Base-by-base conservation (phyloP, 2,888 invertebrate genomes). In the Caenorhabditis afra region DNA sequence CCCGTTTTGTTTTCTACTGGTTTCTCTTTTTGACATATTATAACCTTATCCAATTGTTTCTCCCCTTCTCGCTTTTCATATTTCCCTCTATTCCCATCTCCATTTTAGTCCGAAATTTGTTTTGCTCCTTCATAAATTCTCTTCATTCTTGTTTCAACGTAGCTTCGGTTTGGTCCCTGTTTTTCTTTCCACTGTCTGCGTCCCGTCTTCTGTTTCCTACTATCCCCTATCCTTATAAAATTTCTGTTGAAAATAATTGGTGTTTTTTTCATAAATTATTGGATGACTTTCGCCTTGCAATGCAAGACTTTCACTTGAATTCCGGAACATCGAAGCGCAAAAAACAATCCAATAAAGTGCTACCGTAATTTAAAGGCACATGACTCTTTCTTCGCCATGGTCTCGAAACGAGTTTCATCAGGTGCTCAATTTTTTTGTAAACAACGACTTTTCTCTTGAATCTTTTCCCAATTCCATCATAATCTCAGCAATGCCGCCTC, bases 201-300 rank as follows among this genome's bases (percentile, higher is more conserved):
- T 29, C 29, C 45, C 61, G 10, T n/a, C 10, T 58, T 37, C 53
- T 55, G 45, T 52, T 65, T 65, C 65, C 66, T 57, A 55, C 57
- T 66, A 47, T 49, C 47, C 47, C 57, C 20, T 35, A 22, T 35
- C 22, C 50, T 45, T 49, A 37, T 37, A 45, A n/a, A 20, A 55
- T 57, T 39, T 55, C 29, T 62, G 49, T 71, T 71, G 50, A 59
- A 49, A 12, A 45, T 65, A 50, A 20, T 73, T 65, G 49, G 57
- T 74, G 73, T 53, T 58, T 70, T 62, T 73, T 52, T 70, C 65
- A 59, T 65, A 74, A 74, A 65, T 74, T 65, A 65, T 73, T 65
- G 65, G 59, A 57, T 41, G 4, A 11, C 5, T 5, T 37, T 37
- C 11, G 37, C 11, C 37, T 5, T 11, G 37, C 7, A n/a, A 47